Percentiles rank a stretch among this genome's conserved stretches.
phyloP scores from a whole-genome alignment of 2,888 invertebrate species.

The Bursaphelenchus okinawaensis region DNA sequence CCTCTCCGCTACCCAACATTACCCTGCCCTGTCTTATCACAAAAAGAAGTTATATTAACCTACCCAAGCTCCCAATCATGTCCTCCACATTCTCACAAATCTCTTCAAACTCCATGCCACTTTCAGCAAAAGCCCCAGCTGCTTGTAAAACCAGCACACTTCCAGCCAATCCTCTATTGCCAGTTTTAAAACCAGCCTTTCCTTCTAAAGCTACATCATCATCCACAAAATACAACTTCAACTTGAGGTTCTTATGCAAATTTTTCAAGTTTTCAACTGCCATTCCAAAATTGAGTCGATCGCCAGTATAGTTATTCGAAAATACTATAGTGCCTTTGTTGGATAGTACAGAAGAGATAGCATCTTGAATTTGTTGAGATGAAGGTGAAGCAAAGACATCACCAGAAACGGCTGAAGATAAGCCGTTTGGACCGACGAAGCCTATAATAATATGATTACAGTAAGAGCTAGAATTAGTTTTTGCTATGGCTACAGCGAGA shows the following conservation, averaged over 20 bases:
- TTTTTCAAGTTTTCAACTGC: constrained; percentile 65
- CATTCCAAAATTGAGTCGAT: constrained; percentile 74
- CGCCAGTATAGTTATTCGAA: constrained; percentile 72
- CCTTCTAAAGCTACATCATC: constrained; percentile 68
- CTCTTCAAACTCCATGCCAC: constrained; percentile 64
- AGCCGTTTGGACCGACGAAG: constrained; percentile 17
- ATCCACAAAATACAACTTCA: constrained; percentile 65
- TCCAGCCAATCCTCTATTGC: constrained; percentile 65
- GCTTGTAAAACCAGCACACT: constrained; percentile 67
- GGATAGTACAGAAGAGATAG: constrained; percentile 18
- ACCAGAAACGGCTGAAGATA: constrained; percentile 71
- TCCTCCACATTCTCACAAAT: constrained; percentile 60
- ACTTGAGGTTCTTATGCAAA: constrained; percentile 35
- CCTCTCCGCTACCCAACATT: too few relatives aligned
- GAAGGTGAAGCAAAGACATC: constrained; percentile 75
- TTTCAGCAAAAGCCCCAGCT: constrained; percentile 72
- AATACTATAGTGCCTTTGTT: constrained; percentile 68
- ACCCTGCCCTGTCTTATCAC: too few relatives aligned
- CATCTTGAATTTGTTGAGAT: constrained; percentile 64
- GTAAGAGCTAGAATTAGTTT: not conserved
- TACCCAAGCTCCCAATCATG: constrained; percentile 56
- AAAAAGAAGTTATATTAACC: constrained; percentile 10
- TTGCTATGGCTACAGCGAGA: too few relatives aligned
- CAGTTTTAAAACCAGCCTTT: constrained; percentile 51
- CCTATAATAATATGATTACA: too few relatives aligned